Evolutionary conservation across 2,888 invertebrate species (phyloP), one percentile per base, ranked within the genome.

Genomic region (Pseudeuparius sepicola): DNA sequence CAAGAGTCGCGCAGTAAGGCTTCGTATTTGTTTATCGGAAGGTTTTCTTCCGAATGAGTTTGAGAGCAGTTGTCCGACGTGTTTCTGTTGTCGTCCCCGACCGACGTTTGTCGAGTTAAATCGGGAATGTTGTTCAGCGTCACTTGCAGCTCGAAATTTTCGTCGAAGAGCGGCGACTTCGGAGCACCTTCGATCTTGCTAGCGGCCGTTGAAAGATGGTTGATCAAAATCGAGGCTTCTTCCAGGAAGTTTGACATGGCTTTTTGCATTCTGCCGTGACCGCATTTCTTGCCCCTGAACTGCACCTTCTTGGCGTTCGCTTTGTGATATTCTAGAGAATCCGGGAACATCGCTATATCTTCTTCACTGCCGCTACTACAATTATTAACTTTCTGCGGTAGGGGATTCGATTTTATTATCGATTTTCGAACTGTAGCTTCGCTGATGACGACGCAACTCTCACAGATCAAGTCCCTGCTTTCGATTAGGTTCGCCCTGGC

Each of bases 181-280:
- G n/a, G 11, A 13, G 25, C 12, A 4, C 14, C 15, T 40, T 54
- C 51, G 1, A 55, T 31, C 34, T 50, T 48, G 15, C 39, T 46
- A 1, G 57, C 49, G 4, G 52, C 52, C 16, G 49, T 45, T 15
- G 46, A 43, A 15, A 65, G 39, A 40, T 60, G 62, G 3, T 47
- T 51, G 52, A 65, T 61, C 10, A 65, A 39, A 36, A 47, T 50
- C 4, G 61, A 59, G 3, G 63, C 63, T 52, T 65, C 63, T 41
- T 59, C 59, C 36, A 65, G 49, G 41, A 65, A 65, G 17, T 54
- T 54, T 2, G 63, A 55, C 56, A 65, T 63, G 0, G 57, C 57
- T 41, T 55, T 52, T 16, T 59, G 40, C 48, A 63, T 57, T 16
- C 53, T 45, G 9, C 54, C 49, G 28, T 51, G 48, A 15, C 53